These are phyloP conservation scores for Pteronura brasiliensis DNA, from an alignment of 2,113 vertebrate genomes.

Conservation along the genomic window DNA sequence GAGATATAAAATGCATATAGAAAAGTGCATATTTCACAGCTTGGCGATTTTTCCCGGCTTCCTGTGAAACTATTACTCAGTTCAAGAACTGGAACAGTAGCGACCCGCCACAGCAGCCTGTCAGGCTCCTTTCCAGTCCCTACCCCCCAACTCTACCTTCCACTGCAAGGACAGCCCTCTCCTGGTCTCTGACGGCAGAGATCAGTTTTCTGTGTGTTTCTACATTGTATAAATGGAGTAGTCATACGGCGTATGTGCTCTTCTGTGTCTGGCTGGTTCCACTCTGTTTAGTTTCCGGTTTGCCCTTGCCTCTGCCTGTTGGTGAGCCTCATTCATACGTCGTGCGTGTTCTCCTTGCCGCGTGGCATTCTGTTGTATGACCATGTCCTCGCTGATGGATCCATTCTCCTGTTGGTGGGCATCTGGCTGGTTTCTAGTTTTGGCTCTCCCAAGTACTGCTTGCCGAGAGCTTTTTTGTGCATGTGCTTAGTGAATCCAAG, in stretches of 20 bases:
- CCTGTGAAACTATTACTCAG: neutral
- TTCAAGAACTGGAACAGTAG: neutral
- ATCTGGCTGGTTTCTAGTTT: neutral
- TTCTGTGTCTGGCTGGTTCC: neutral
- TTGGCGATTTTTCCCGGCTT: neutral
- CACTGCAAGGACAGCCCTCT: neutral
- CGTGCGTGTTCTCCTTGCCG: neutral
- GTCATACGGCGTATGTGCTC: neutral
- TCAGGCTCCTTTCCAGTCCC: neutral
- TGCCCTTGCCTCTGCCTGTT: neutral
- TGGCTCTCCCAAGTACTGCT: neutral
- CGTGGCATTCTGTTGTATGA: neutral
- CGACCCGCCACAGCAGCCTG: no score
- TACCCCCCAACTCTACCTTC: accelerated
- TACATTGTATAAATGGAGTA: neutral
- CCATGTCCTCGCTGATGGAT: accelerated
- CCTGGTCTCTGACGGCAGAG: neutral
- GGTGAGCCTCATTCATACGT: neutral
- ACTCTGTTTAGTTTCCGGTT: neutral
- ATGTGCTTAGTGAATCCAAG: neutral
- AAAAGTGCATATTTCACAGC: neutral
- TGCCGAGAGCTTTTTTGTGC: neutral
- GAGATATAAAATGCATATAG: neutral
- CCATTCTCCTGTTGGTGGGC: neutral
- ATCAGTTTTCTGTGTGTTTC: neutral